Conservation (phyloP, 1,140 invertebrate genomes). For the Grapholita molesta region DNA sequence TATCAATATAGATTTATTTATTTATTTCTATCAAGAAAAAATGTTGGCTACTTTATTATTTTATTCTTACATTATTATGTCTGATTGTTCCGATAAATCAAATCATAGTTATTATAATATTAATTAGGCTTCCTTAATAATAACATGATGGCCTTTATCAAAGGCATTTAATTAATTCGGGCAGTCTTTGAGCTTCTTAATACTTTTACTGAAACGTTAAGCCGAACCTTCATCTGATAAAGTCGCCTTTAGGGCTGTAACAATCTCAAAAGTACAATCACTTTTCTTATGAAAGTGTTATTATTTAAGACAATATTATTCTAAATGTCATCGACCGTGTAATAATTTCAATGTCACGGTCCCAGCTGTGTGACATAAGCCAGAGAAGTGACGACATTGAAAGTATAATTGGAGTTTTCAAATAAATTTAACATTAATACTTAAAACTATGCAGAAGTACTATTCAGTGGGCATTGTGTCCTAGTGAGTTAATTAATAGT, state of each 20-base stretch:
- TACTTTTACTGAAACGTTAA: not conserved
- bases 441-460: too few relatives aligned
- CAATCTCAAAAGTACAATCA: not conserved
- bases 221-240: not conserved
- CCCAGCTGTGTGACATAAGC: not conserved
- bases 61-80: too few relatives aligned
- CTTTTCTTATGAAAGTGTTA: not conserved
- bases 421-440: not conserved
- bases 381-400: not conserved
- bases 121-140: not conserved
- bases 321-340: not conserved
- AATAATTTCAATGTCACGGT: not conserved
- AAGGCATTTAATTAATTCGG: not conserved
- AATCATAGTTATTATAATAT: not conserved
- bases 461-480: too few relatives aligned
- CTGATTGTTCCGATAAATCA: not conserved
- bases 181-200: not conserved
- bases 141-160: not conserved
- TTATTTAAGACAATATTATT: not conserved
- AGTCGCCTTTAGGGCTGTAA: not conserved
- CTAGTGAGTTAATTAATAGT: too few relatives aligned
- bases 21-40: too few relatives aligned
- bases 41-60: too few relatives aligned
- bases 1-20: too few relatives aligned
- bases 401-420: not conserved